These are phyloP conservation scores for Macrotrachela quadricornifera DNA, from an alignment of 1,140 invertebrate genomes.

Conservation along the genomic window DNA sequence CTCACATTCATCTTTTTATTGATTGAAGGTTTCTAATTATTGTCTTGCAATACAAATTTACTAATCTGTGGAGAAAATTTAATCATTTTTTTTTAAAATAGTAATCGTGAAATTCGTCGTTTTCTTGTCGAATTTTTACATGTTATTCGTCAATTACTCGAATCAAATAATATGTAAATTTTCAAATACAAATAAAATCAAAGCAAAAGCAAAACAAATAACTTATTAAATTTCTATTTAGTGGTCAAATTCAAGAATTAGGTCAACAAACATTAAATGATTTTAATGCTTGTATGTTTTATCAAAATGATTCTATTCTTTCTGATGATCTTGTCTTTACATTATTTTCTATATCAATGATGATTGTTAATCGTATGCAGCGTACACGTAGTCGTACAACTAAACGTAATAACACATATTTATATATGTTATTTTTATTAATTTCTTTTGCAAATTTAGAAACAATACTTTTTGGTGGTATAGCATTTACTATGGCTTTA, in stretches of 20 bases:
- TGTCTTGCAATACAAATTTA: too few species aligned
- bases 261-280: slow-evolving; percentile 47
- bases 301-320: slow-evolving; percentile 25
- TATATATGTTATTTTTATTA: too few species aligned
- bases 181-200: not conserved
- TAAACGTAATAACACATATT: slow-evolving; percentile 13
- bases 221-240: too few species aligned
- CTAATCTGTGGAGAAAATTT: too few species aligned
- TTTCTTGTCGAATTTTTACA: slow-evolving; percentile 23
- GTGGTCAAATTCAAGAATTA: slow-evolving; percentile 22
- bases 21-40: too few species aligned
- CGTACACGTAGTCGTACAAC: slow-evolving; percentile 26
- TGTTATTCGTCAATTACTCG: slow-evolving; percentile 5
- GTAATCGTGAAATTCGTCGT: slow-evolving; percentile 15
- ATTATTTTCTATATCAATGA: slow-evolving; percentile 54
- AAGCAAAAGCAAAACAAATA: not conserved
- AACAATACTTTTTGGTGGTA: slow-evolving; percentile 31
- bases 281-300: slow-evolving; percentile 43
- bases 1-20: too few species aligned
- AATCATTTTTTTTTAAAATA: too few species aligned
- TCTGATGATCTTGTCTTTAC: slow-evolving; percentile 54
- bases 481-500: slow-evolving; percentile 57
- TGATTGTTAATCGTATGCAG: slow-evolving; percentile 52
- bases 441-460: not conserved
- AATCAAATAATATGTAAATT: too few species aligned